Conservation (phyloP, 2,888 invertebrate species). For the Ligdia adustata region DNA sequence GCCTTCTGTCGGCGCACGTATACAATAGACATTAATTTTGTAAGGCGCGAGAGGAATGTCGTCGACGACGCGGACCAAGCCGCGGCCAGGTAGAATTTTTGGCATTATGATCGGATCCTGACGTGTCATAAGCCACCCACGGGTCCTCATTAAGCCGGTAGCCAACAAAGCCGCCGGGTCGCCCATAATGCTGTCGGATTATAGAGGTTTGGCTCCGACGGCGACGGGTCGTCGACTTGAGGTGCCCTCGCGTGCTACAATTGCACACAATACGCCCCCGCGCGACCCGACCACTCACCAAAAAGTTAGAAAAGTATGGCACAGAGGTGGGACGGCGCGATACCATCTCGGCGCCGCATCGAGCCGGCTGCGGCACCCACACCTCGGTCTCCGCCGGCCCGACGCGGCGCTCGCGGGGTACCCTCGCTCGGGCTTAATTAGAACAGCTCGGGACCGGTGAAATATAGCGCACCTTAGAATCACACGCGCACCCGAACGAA, state of each 20-base stretch:
- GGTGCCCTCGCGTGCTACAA: slow-evolving; percentile 79
- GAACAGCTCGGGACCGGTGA: slow-evolving; percentile 67
- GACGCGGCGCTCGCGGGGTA: slow-evolving; percentile 57
- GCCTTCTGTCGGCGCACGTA: slow-evolving; percentile 50
- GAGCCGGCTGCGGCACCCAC: slow-evolving; percentile 46
- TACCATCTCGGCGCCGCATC: slow-evolving; percentile 68
- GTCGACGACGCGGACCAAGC: slow-evolving; percentile 50
- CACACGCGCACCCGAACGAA: slow-evolving; percentile 58
- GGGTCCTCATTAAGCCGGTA: slow-evolving; percentile 79
- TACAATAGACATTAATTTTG: slow-evolving; percentile 80
- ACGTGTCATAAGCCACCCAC: slow-evolving; percentile 82
- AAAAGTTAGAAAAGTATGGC: slow-evolving; percentile 81
- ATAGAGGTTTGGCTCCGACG: slow-evolving; percentile 51
- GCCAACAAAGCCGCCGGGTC: slow-evolving; percentile 78
- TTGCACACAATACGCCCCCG: slow-evolving; percentile 78
- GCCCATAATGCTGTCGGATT: slow-evolving; percentile 79
- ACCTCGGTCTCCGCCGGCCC: slow-evolving; percentile 53
- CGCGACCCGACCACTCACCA: slow-evolving; percentile 64
- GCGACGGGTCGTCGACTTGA: slow-evolving; percentile 73
- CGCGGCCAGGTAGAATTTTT: slow-evolving; percentile 77
- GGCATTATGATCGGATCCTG: slow-evolving; percentile 81
- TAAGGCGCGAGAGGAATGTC: slow-evolving; percentile 77
- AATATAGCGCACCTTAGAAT: slow-evolving; percentile 71
- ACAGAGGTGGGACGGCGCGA: slow-evolving; percentile 53
- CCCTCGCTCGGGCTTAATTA: slow-evolving; percentile 71